Evolutionary conservation across 2,113 vertebrate genomes (phyloP).

Genomic region (Ammodytes marinus): DNA sequence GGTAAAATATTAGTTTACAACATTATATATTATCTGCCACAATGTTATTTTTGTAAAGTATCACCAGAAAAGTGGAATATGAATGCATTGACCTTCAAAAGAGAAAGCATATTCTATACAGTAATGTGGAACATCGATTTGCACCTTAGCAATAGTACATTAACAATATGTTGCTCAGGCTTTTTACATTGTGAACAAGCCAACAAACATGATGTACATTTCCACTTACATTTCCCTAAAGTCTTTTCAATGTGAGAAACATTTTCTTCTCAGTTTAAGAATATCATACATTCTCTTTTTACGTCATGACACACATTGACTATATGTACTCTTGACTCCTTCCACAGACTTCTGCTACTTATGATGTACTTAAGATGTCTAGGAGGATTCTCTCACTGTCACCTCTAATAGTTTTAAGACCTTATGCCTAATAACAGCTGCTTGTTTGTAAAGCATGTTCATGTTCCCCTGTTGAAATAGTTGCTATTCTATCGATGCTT

Average conservation of each 20-base stretch:
- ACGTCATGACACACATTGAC: background rate
- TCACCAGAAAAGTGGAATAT: background rate
- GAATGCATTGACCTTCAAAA: background rate
- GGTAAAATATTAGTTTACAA: slow-evolving; percentile 9
- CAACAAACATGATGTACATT: background rate
- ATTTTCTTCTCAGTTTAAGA: background rate
- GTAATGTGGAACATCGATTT: background rate
- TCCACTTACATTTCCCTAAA: background rate
- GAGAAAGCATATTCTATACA: background rate
- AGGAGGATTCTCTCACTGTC: slow-evolving; percentile 1
- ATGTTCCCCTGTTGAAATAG: background rate
- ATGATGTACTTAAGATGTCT: background rate
- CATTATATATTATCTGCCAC: background rate
- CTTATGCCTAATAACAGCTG: slow-evolving; percentile 20
- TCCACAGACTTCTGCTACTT: background rate
- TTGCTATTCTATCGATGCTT: background rate
- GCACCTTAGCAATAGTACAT: background rate
- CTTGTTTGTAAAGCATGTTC: background rate
- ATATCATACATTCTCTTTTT: background rate
- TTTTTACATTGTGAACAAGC: background rate
- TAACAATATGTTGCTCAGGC: background rate
- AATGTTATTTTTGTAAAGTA: background rate
- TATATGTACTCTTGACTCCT: background rate
- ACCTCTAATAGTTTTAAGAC: slow-evolving; percentile 48
- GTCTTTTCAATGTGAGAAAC: background rate